Conservation (phyloP, 2,113 vertebrate species). For the Ornithorhynchus anatinus region DNA sequence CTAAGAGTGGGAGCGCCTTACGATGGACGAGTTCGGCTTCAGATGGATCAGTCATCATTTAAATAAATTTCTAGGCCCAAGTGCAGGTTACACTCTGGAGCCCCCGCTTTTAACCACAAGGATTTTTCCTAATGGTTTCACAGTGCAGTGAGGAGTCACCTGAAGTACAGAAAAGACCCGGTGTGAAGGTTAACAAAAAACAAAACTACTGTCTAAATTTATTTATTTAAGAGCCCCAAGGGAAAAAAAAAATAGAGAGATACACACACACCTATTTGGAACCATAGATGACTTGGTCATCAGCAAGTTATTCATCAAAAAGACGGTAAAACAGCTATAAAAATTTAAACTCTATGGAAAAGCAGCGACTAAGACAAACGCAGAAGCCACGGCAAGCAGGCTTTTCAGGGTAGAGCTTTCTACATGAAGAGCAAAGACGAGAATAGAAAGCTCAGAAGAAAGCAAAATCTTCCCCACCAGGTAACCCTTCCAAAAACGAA, state of each 20-base stretch:
- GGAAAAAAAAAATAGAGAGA: constrained; percentile 34
- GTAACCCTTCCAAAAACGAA: neutral
- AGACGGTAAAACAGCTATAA: constrained; percentile 39
- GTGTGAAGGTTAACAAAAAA: constrained; percentile 74
- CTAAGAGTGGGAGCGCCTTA: constrained; percentile 80
- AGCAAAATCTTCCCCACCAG: neutral
- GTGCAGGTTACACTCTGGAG: constrained; percentile 74
- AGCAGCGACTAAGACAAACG: constrained; percentile 45
- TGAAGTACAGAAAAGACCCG: constrained; percentile 80
- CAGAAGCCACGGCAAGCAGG: constrained; percentile 52
- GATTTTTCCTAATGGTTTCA: constrained; percentile 78
- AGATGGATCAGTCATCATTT: constrained; percentile 80
- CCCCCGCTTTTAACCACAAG: constrained; percentile 78
- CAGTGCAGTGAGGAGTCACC: constrained; percentile 77
- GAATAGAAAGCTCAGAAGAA: constrained; percentile 4
- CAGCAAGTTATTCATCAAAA: constrained; percentile 46
- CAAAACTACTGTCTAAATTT: constrained; percentile 56
- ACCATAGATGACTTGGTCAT: constrained; percentile 31
- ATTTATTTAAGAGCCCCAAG: constrained; percentile 42
- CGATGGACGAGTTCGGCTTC: constrained; percentile 79
- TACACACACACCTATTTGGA: no score
- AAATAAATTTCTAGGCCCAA: constrained; percentile 76
- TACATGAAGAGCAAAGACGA: constrained; percentile 44
- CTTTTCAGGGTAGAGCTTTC: constrained; percentile 31
- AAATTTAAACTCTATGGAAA: constrained; percentile 33